Percentiles rank a stretch among this genome's conserved stretches.
phyloP scores from a whole-genome alignment of 2,113 vertebrate species.

The Vulpes ferrilata region DNA sequence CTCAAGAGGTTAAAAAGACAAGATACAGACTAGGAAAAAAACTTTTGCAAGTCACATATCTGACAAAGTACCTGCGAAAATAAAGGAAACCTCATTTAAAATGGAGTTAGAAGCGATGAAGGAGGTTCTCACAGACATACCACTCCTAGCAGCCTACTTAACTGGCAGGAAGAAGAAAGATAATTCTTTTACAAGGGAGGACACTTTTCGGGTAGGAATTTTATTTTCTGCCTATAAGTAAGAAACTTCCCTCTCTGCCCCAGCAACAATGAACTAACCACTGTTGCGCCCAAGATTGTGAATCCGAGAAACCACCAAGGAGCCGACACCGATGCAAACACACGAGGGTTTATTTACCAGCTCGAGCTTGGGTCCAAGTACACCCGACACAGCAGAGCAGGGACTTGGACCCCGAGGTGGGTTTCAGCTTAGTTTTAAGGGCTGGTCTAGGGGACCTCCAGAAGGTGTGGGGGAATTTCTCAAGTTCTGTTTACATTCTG shows the following conservation, averaged over 20 bases:
- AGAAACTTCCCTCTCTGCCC: neutral
- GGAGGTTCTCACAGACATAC: neutral
- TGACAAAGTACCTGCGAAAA: neutral
- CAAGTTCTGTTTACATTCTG: no score
- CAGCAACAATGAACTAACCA: neutral
- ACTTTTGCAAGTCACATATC: neutral
- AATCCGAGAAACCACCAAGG: no score
- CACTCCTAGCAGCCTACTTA: neutral
- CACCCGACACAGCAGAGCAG: no score
- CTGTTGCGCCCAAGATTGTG: no score
- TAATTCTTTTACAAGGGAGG: neutral
- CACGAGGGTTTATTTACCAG: no score
- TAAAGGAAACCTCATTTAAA: neutral
- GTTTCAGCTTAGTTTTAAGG: no score
- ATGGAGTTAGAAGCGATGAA: neutral
- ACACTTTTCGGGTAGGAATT: neutral
- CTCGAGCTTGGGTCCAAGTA: no score
- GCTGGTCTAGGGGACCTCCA: no score
- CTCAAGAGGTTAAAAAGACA: neutral
- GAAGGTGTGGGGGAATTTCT: no score
- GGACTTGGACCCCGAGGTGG: no score
- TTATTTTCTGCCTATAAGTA: neutral
- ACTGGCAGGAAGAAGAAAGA: neutral
- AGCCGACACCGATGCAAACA: no score
- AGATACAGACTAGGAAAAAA: neutral